Base-by-base conservation (phyloP, 2,888 invertebrate species). In the Minunthozetes semirufus region DNA sequence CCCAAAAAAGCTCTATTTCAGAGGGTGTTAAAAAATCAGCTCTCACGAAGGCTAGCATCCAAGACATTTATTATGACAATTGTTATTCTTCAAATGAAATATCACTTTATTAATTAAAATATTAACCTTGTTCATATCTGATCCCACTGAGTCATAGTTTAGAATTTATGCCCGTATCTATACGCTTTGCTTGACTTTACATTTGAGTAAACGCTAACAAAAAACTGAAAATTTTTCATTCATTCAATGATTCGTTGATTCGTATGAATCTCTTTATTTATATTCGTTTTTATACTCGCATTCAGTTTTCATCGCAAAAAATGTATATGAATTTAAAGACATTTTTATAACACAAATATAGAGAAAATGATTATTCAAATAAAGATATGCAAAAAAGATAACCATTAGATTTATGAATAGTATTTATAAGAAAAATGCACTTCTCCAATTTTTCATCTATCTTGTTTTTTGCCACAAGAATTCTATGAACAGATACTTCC, bases 331-430 rank as follows among this genome's bases (percentile, higher is more conserved):
- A 42, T 50, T 50, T 50, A 5, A 50, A 50, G 50, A 50, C 2
- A 50, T 48, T 8, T 48, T 13, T 48, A 48, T 48, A 53, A 1
- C 8, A 25, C 9, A 56, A 25, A 68, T 13, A 68, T n/a, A 42
- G 11, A 15, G 19, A 17, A 68, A 42, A 68, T 22, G 33, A 13
- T 42, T 22, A 42, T 68, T 42, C 13, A 68, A 42, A 68, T 68
- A 68, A 42, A 68, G 68, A 68, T 68, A 68, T 68, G 68, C 42
- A 68, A 42, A 38, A 53, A 61, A 61, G 42, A 68, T 68, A 68
- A 42, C 33, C 33, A 42, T 68, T 68, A 68, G 68, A 68, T 68
- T 68, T 68, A 68, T 68, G 68, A 42, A 68, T 68, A 22, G 42
- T 15, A 68, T 42, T 56, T 50, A 50, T 50, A 42, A 33, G 9